These are phyloP conservation scores for Drosophila recens DNA, from an alignment of 2,888 invertebrate species.

Conservation along the genomic window DNA sequence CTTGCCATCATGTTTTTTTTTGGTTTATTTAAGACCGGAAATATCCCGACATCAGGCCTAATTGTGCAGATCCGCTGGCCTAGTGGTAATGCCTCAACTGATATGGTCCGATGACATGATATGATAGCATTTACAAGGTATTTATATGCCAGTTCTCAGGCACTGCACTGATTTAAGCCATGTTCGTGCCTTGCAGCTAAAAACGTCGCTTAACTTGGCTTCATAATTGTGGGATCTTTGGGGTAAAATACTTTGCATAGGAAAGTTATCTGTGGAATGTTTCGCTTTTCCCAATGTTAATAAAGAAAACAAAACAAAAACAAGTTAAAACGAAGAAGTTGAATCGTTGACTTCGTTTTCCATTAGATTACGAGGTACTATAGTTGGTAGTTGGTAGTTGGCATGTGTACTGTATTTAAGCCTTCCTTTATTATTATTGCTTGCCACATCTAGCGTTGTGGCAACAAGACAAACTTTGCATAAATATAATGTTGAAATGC, in stretches of 20 bases:
- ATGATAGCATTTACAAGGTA: slow-evolving; percentile 22
- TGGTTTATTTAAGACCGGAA: slow-evolving; percentile 40
- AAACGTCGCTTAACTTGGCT: slow-evolving; percentile 42
- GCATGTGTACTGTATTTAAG: slow-evolving; percentile 8
- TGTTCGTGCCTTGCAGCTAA: slow-evolving; percentile 30
- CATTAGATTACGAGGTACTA: slow-evolving; percentile 19
- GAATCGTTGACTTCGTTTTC: slow-evolving; percentile 55
- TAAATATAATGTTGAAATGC: slow-evolving; percentile 70
- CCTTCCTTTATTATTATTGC: slow-evolving; percentile 36
- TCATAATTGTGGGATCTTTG: slow-evolving; percentile 62
- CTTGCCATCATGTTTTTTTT: slow-evolving; percentile 9
- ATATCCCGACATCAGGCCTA: slow-evolving; percentile 49
- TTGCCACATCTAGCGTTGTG: slow-evolving; percentile 71
- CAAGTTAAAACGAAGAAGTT: background rate
- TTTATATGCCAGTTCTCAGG: slow-evolving; percentile 37
- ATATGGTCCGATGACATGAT: slow-evolving; percentile 39
- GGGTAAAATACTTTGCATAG: slow-evolving; percentile 48
- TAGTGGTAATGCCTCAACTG: slow-evolving; percentile 30
- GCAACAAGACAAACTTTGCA: slow-evolving; percentile 63
- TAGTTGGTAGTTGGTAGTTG: slow-evolving; percentile 19
- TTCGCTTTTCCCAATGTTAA: slow-evolving; percentile 55
- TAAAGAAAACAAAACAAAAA: background rate
- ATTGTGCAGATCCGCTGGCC: slow-evolving; percentile 74
- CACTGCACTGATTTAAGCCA: slow-evolving; percentile 24
- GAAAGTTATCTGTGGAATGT: slow-evolving; percentile 64